phyloP scores from a whole-genome alignment of 2,888 invertebrate species.

The Hypsopygia costalis region DNA sequence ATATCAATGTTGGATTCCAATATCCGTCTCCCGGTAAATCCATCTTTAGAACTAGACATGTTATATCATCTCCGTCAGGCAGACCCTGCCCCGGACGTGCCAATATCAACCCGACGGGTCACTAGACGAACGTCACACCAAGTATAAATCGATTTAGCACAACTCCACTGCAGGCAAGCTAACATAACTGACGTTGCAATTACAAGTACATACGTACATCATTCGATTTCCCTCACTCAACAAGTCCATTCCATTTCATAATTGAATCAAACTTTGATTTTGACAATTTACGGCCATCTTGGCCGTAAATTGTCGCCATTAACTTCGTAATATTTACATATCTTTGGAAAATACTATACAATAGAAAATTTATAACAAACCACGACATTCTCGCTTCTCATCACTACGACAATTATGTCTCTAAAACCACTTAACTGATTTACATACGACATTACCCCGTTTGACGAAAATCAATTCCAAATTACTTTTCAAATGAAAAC shows the following conservation, averaged over 20 bases:
- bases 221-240: constrained; percentile 5
- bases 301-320: constrained; percentile 2
- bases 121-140: constrained; percentile 39
- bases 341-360: no score
- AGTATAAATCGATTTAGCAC: constrained; percentile 43
- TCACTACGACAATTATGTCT: no score
- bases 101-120: constrained; percentile 47
- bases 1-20: not conserved
- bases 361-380: no score
- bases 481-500: no score
- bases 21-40: not conserved
- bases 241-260: constrained; percentile 3
- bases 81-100: constrained; percentile 38
- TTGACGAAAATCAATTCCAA: no score
- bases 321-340: not conserved
- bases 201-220: no score
- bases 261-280: constrained; percentile 3
- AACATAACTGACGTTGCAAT: constrained; percentile 8
- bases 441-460: no score
- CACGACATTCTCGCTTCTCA: no score
- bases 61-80: constrained; percentile 1
- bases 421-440: no score
- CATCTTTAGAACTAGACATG: constrained; percentile 1
- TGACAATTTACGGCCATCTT: no score
- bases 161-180: constrained; percentile 23